Conservation (phyloP, 2,888 invertebrate genomes). For the Drosophila kambysellisi region DNA sequence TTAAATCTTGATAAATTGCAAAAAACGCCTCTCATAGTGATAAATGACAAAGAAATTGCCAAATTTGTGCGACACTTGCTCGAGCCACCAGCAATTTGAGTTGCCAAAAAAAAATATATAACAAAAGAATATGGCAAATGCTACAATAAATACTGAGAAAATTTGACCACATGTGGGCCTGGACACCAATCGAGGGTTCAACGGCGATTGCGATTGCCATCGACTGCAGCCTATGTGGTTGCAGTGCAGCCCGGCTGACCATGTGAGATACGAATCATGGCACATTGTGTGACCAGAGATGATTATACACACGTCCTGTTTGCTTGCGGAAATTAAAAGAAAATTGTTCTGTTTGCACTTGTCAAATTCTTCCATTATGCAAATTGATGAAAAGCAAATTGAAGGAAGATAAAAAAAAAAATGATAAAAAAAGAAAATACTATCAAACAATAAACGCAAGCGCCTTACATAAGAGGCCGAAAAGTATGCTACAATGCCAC, state of each 20-base stretch:
- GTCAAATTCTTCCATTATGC: constrained; percentile 28
- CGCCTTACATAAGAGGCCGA: constrained; percentile 62
- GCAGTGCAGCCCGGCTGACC: constrained; percentile 22
- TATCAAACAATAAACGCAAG: constrained; percentile 6
- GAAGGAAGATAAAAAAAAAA: not conserved
- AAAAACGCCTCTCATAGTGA: constrained; percentile 67
- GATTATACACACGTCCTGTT: constrained; percentile 16
- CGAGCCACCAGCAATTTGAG: constrained; percentile 10
- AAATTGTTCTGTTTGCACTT: constrained; percentile 25
- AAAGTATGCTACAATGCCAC: constrained; percentile 63
- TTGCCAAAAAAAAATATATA: constrained; percentile 23
- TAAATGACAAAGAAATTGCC: constrained; percentile 76
- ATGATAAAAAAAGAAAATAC: not conserved
- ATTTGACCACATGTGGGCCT: not conserved
- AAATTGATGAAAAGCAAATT: constrained; percentile 25
- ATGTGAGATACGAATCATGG: not conserved
- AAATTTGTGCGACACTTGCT: constrained; percentile 62
- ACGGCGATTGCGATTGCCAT: not conserved
- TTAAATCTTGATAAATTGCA: constrained; percentile 79
- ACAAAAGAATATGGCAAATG: constrained; percentile 27
- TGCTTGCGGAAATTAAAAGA: constrained; percentile 39
- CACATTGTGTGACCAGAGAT: constrained; percentile 1
- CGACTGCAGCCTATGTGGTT: constrained; percentile 1
- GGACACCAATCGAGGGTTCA: not conserved
- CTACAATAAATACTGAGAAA: constrained; percentile 1